Evolutionary conservation across 1,140 invertebrate genomes (phyloP), one percentile per base, ranked within the genome.

Genomic region (Hermetia illucens): DNA sequence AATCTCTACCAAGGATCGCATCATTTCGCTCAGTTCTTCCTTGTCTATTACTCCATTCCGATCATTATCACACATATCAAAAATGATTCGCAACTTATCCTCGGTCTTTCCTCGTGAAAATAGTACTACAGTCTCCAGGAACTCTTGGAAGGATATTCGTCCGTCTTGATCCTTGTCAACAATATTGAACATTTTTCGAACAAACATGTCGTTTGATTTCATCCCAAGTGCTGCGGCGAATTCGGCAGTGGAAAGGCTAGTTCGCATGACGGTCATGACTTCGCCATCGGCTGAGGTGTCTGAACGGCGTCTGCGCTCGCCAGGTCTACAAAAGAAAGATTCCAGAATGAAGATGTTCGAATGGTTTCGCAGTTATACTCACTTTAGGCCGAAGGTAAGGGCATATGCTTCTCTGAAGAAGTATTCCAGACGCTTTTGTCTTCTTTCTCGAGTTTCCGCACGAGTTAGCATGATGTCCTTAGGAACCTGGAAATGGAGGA

Each of bases 341-440:
- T 8, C 5, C 17, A 4, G 4, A 24, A 4, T 18, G 29, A 27
- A 19, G 17, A 21, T 20, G 4, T 21, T 21, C 20, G 5, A 4
- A n/a, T n/a, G n/a, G n/a, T n/a, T n/a, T n/a, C n/a, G n/a, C n/a
- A n/a, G n/a, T n/a, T n/a, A n/a, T 8, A 8, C 13, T 5, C 25
- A 40, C 38, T 79, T 74, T 3, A 92, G 56, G 3, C 88, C 89
- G 56, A 93, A 93, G 1, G 89, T 92, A 34, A 97, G 68, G 2
- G 92, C 88, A 51, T 98, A 98, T 0, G 95, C 93, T 64, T 96
- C 92, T 46, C 94, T 75, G 65, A 99, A 98, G 69, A 99, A 99
- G 63, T 96, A 90, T 53, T 98, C 94, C 19, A 98, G 59, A 47
- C 92, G 79, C 46, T 86, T 82, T 50, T 98, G 91, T 19, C 95